Base-by-base conservation (phyloP, 2,888 invertebrate genomes). In the Pristionchus entomophagus region DNA sequence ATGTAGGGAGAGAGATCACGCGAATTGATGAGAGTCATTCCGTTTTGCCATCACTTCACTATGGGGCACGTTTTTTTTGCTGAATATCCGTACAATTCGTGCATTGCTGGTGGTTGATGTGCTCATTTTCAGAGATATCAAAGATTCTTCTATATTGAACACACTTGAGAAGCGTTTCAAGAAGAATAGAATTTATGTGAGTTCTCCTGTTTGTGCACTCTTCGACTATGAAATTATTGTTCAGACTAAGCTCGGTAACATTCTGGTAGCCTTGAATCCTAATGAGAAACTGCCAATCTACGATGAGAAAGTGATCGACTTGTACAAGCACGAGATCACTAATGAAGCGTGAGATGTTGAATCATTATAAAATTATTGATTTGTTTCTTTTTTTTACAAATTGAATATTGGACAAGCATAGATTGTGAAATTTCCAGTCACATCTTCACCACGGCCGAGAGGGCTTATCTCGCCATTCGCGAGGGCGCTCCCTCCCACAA, bases 251-350 rank as follows among this genome's bases (percentile, higher is more conserved):
- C 62, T 87, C 26, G 86, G 88, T 1, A 85, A 86, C 51, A 59
- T 73, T 77, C 77, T 91, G 29, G 32, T 91, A 0, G 85, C 88
- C 19, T n/a, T 90, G 41, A 91, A 90, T 86, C 88, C 90, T 2
- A 87, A 89, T 26, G 89, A 89, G 69, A 82, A 85, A 19, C 86
- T 89, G 51, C 88, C 88, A 29, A 90, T 91, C 80, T 91, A 89
- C 78, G 91, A 91, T 78, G 78, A 51, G 14, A 45, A 87, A n/a
- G 88, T 88, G 49, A 77, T 88, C 32, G 84, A 87, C 10, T 88
- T 87, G 51, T 89, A 89, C 84, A 53, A 49, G 38, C 81, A 85
- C 26, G 84, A 88, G 26, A 82, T 81, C 22, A 69, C 73, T 35
- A 65, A 82, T 51, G 65, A 78, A 78, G 87, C 81, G 86, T 86